These are phyloP conservation scores for Glaucopsyche alexis DNA, from an alignment of 2,888 invertebrate genomes.

Conservation along the genomic window DNA sequence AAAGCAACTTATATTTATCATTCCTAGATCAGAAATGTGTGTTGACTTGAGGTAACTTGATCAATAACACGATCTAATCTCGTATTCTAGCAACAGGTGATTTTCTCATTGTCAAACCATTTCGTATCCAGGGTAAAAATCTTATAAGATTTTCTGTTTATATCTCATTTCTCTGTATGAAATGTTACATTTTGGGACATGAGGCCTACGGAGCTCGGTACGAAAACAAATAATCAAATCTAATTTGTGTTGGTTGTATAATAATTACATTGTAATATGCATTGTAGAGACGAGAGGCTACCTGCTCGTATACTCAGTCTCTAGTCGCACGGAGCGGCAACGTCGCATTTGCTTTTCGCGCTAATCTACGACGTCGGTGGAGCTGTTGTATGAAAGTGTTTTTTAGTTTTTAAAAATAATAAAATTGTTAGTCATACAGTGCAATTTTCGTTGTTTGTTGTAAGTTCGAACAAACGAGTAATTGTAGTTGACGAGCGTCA, in stretches of 20 bases:
- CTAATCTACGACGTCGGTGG: conserved; percentile 64
- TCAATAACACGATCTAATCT: conserved; percentile 13
- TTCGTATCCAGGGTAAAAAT: not conserved
- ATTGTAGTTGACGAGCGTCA: conserved; percentile 51
- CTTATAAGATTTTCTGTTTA: conserved; percentile 25
- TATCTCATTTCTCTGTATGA: conserved; percentile 9
- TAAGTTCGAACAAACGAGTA: conserved; percentile 41
- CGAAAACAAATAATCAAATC: conserved; percentile 53
- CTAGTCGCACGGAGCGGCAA: conserved; percentile 75
- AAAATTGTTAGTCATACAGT: conserved; percentile 47
- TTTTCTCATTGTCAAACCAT: conserved; percentile 21
- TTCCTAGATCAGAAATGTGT: not conserved
- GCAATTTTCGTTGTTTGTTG: conserved; percentile 49
- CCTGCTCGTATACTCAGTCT: conserved; percentile 68
- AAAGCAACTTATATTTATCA: not conserved
- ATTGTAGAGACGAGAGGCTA: conserved; percentile 56
- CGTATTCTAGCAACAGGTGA: conserved; percentile 25
- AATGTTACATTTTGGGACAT: conserved; percentile 52
- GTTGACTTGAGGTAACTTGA: conserved; percentile 10
- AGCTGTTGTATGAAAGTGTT: conserved; percentile 57
- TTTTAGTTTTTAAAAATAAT: conserved; percentile 49
- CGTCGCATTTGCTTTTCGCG: conserved; percentile 72
- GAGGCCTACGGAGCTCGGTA: conserved; percentile 55
- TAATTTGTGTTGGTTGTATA: conserved; percentile 70
- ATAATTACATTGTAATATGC: conserved; percentile 61